A percentile compares a stretch with the other conserved stretches of the same genome.
phyloP scores from a whole-genome alignment of 2,797 vertebrate genomes.

The Falco cherrug region DNA sequence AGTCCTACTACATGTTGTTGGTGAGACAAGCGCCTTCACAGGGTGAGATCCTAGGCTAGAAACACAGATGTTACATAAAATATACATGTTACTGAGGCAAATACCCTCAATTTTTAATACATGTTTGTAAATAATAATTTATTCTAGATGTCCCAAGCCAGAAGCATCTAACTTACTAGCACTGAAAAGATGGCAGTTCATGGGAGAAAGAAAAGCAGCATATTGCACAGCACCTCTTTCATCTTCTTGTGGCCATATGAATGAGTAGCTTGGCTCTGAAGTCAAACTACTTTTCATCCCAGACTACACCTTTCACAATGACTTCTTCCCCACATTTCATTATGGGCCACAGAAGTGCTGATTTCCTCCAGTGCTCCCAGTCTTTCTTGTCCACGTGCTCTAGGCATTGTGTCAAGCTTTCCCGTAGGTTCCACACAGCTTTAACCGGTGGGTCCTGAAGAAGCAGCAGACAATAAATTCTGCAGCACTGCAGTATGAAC shows the following conservation, averaged over 20 bases:
- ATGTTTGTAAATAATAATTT: background rate
- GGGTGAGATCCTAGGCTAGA: background rate
- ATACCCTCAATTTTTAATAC: background rate
- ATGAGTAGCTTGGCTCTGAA: background rate
- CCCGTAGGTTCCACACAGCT: background rate
- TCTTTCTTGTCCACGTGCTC: background rate
- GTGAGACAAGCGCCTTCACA: background rate
- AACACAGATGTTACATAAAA: background rate
- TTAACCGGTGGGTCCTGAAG: constrained; percentile 1
- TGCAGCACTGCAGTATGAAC: background rate
- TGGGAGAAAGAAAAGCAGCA: background rate
- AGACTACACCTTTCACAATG: background rate
- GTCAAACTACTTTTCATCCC: background rate
- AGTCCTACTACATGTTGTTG: background rate
- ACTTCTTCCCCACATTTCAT: background rate
- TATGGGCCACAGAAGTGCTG: background rate
- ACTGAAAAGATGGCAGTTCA: background rate
- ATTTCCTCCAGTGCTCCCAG: accelerated
- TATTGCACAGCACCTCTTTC: background rate
- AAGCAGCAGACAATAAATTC: background rate
- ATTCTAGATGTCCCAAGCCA: background rate
- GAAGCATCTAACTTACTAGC: background rate
- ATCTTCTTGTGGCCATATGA: background rate
- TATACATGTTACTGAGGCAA: background rate
- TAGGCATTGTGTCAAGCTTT: accelerated